phyloP scores from a whole-genome alignment of 2,113 vertebrate species.

The Silurus meridionalis region DNA sequence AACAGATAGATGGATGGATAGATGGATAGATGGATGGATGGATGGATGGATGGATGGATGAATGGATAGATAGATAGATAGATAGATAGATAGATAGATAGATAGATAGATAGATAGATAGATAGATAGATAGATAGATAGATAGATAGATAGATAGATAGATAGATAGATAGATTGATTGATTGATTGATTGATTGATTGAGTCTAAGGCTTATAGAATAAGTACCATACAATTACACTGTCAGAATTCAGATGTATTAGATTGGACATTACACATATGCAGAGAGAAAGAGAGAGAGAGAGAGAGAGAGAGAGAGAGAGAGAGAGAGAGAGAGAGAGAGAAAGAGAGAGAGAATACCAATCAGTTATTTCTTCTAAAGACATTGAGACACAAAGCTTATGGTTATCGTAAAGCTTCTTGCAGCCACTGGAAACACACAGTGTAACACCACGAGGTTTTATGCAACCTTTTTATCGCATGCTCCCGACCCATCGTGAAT shows the following conservation, averaged over 20 bases:
- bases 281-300: background rate
- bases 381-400: background rate
- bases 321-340: too few relatives aligned
- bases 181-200: too few relatives aligned
- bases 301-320: background rate
- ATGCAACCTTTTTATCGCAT: background rate
- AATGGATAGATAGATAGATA: too few relatives aligned
- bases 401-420: background rate
- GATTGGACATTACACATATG: background rate
- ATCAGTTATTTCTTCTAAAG: background rate
- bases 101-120: background rate
- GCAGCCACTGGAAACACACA: background rate
- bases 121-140: background rate
- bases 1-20: too few relatives aligned
- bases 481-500: background rate
- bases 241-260: background rate
- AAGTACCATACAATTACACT: too few relatives aligned
- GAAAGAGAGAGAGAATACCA: background rate
- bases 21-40: background rate
- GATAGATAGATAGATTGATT: background rate
- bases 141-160: background rate
- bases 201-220: too few relatives aligned
- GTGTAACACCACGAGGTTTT: background rate
- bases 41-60: background rate
- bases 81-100: background rate